These are phyloP conservation scores for Gracilinanus agilis DNA, from an alignment of 2,113 vertebrate species.

Conservation along the genomic window DNA sequence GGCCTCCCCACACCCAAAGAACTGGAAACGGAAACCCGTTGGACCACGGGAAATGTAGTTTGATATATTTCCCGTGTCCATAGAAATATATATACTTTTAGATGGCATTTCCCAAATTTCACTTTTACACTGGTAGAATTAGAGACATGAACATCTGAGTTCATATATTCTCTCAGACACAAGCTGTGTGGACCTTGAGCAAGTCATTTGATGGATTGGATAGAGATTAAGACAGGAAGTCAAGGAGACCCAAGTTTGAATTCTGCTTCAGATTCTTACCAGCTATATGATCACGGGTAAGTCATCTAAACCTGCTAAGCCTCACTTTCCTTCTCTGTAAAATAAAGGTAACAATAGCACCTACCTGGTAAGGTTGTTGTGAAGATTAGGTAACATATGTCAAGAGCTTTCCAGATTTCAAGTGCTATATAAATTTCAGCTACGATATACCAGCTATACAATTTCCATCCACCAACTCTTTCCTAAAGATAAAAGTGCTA, in stretches of 20 bases:
- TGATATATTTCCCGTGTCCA: no score
- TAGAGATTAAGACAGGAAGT: neutral
- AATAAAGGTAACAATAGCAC: neutral
- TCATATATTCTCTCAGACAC: neutral
- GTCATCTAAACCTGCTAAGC: neutral
- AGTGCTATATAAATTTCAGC: neutral
- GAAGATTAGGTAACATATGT: neutral
- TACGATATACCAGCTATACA: neutral
- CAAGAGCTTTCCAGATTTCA: neutral
- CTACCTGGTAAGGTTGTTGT: neutral
- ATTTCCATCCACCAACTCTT: neutral
- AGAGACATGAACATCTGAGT: no score
- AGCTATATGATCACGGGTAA: no score
- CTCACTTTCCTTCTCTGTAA: neutral
- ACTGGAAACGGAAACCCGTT: no score
- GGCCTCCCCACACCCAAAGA: no score
- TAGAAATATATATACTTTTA: no score
- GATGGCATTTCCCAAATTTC: no score
- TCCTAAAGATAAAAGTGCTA: neutral
- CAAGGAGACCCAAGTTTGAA: neutral
- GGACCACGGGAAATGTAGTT: no score
- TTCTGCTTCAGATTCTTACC: no score
- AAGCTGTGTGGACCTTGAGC: neutral
- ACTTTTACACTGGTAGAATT: no score
- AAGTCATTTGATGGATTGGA: neutral